Evolutionary conservation across 1,140 invertebrate genomes (phyloP).

Genomic region (Caenorhabditis inopinata): DNA sequence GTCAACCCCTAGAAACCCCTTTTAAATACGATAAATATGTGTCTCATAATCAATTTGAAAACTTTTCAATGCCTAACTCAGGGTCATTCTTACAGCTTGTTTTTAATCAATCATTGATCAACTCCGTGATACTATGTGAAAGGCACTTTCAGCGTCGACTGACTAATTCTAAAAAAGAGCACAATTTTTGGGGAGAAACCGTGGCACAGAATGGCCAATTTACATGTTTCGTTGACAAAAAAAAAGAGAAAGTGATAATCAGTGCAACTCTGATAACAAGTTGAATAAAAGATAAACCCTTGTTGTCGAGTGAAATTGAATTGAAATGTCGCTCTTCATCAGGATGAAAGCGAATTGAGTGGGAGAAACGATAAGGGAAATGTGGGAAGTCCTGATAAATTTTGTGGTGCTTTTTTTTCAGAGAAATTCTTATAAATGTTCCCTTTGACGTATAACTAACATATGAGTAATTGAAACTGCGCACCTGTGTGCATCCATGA

Average conservation of each 20-base stretch:
- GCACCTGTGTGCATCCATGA: constrained; percentile 22
- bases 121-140: constrained; percentile 20
- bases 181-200: not conserved
- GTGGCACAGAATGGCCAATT: constrained; percentile 12
- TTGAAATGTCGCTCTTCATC: not conserved
- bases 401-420: not conserved
- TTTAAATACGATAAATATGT: too few relatives aligned
- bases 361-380: not conserved
- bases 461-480: constrained; percentile 27
- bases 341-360: constrained; percentile 28
- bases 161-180: not conserved
- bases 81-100: not conserved
- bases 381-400: not conserved
- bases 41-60: not conserved
- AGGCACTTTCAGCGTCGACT: not conserved
- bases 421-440: not conserved
- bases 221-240: constrained; percentile 23
- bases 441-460: not conserved
- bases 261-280: not conserved
- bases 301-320: constrained; percentile 26
- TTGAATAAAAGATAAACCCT: not conserved
- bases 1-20: not conserved
- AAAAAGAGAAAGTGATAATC: constrained; percentile 5
- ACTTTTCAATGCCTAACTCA: not conserved
- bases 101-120: not conserved